Evolutionary conservation across 2,888 invertebrate species (phyloP), one percentile per base, ranked within the genome.

Genomic region (Agriopis leucophaearia): DNA sequence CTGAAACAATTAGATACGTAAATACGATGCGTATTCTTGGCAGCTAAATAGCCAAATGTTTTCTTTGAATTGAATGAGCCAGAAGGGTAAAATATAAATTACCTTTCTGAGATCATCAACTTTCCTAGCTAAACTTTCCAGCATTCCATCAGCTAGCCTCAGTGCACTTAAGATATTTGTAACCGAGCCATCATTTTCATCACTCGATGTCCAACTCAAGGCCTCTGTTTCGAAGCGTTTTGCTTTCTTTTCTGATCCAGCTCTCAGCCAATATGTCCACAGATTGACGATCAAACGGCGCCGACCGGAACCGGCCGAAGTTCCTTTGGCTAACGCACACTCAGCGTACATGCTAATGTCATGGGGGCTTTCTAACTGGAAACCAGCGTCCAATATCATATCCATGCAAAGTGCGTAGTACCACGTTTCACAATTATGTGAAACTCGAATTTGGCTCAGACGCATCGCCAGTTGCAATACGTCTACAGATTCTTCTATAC

Each of bases 341-440:
- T 90, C 85, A 2, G 94, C 94, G 67, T 88, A 94, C 6, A 83
- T 78, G 69, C 85, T 88, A 68, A 95, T 94, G 52, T 86, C 88
- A 16, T 88, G 80, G 5, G 94, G 91, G 0, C 91, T 83, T 78
- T 95, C 95, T 56, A 95, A 74, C 64, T 91, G 87, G 77, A 95
- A 93, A 7, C 95, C 94, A 72, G 95, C 92, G 74, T 96, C 95
- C 47, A 95, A 78, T 59, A 95, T 87, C 74, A 95, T 79, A 62
- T 95, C 95, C 64, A 95, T 88, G 70, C 94, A 94, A 44, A 95
- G 87, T 0, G 95, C 94, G 73, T 95, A 94, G 75, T 95, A 96
- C 92, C 94, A 95, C 10, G 88, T 89, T 76, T 92, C 90, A 69
- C 82, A 83, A 56, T 86, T 87, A 59, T 84, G 78, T 13, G 87